These are phyloP conservation scores for Papilio machaon DNA, from an alignment of 1,140 invertebrate species.

Conservation along the genomic window DNA sequence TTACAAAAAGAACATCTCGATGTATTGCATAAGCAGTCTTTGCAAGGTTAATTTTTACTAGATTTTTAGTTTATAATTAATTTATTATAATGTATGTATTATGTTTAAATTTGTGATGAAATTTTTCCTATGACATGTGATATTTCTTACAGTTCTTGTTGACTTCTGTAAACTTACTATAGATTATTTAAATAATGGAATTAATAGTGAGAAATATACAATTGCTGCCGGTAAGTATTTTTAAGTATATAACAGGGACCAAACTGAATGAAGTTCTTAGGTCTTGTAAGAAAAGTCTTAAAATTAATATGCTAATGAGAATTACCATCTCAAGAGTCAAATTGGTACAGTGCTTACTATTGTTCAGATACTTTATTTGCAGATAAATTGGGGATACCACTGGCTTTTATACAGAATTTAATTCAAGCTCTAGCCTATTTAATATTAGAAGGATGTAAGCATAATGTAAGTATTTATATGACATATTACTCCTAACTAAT, in stretches of 20 bases:
- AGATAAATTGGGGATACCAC: conserved; percentile 68
- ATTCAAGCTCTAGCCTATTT: conserved; percentile 73
- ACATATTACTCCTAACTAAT: conserved; percentile 17
- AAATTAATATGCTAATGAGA: no score
- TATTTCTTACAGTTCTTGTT: conserved; percentile 82
- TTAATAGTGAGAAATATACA: conserved; percentile 83
- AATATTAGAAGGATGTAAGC: conserved; percentile 71
- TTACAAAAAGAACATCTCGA: conserved; percentile 71
- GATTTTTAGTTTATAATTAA: background rate
- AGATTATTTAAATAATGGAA: conserved; percentile 84
- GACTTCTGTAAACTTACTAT: conserved; percentile 85
- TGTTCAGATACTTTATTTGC: conserved; percentile 48
- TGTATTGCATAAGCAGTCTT: conserved; percentile 65
- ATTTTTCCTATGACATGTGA: background rate
- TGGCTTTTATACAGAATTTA: conserved; percentile 62
- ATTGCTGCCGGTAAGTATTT: conserved; percentile 81
- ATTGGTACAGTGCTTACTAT: conserved; percentile 1
- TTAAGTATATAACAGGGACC: background rate
- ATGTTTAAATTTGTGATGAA: background rate
- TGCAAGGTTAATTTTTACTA: conserved; percentile 55
- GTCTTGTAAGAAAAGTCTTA: no score
- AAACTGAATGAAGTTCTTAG: background rate
- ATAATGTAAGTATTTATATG: conserved; percentile 67
- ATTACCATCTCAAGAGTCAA: background rate
- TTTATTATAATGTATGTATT: no score